Base-by-base conservation (phyloP, 2,113 vertebrate genomes). In the Petrocephalus microphthalmus region DNA sequence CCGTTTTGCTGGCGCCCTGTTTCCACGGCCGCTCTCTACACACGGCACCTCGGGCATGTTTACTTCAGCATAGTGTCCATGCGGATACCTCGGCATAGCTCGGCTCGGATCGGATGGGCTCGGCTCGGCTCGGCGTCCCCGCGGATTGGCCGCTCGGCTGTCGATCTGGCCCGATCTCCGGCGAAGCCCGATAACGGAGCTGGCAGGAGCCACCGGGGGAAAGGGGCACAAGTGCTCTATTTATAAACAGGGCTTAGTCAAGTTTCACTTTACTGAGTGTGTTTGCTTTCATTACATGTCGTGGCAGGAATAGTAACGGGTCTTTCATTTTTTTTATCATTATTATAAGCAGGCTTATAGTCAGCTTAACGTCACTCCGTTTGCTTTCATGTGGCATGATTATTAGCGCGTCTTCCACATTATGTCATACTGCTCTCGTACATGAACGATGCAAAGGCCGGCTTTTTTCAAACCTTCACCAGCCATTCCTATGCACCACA, bases 221-320 rank as follows among this genome's bases (percentile, higher is more conserved):
- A 37, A 37, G 67, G 67, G 71, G 33, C 7, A 42, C 71, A 17
- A 42, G 33, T 13, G 92, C 94, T 94, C 96, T 97, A 96, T 96
- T 97, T 97, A 95, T 96, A 96, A 93, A 95, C 90, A 78, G 3
- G 91, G 91, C 92, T 95, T 92, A 88, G 93, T 94, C 93, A 92
- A 92, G 93, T 91, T 94, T 93, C 93, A 74, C 85, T 64, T 53
- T 22, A 29, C 13, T 78, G 64, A 51, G 86, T 15, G 49, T 13
- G 52, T 13, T 81, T 13, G 20, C 52, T 78, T 33, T 60, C 20
- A 45, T 45, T 81, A 22, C 33, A 17, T 52, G 53, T 57, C 54
- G 84, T 60, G 85, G 29, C n/a, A 56, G 49, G 84, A 85, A 54
- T 11, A 25, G 25, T 84, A 13, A 84, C 11, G 42, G 13, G 19